Percentiles rank a stretch among this genome's conserved stretches.
phyloP scores from a whole-genome alignment of 2,113 vertebrate genomes.

The Hippocampus zosterae region DNA sequence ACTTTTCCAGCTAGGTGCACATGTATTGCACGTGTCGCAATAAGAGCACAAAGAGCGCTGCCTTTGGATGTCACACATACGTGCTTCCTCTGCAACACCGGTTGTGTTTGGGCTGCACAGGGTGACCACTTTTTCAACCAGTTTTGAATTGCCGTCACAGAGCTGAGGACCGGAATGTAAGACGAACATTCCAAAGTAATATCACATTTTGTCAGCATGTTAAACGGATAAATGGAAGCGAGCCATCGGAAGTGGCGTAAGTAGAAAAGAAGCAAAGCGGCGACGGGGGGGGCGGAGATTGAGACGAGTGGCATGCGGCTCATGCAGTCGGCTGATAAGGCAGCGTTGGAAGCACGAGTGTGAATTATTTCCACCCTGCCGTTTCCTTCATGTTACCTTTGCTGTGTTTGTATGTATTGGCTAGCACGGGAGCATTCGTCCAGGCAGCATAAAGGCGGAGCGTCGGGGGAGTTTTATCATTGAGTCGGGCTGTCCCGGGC shows the following conservation, averaged over 20 bases:
- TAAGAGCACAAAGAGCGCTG: neutral
- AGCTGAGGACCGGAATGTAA: neutral
- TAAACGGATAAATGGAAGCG: neutral
- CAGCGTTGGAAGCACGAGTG: conserved; percentile 26
- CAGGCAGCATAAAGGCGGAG: conserved; percentile 52
- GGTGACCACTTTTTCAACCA: neutral
- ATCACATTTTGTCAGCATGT: neutral
- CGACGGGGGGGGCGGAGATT: neutral
- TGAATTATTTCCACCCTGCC: conserved; percentile 34
- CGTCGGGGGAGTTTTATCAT: conserved; percentile 67
- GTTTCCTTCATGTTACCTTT: conserved; percentile 19
- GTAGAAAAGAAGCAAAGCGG: neutral
- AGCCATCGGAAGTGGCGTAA: conserved; percentile 4
- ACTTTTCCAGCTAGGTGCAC: neutral
- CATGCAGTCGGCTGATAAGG: conserved; percentile 51
- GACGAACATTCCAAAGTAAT: neutral
- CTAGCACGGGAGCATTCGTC: conserved; percentile 10
- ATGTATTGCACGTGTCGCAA: neutral
- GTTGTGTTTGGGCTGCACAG: neutral
- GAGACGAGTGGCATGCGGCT: conserved; percentile 26
- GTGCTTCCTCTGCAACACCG: neutral
- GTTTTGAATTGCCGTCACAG: neutral
- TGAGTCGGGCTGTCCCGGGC: conserved; percentile 38
- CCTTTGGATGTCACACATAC: neutral
- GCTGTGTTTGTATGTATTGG: conserved; percentile 15